These are phyloP conservation scores for Aphidoletes aphidimyza DNA, from an alignment of 2,888 invertebrate species.

Conservation along the genomic window DNA sequence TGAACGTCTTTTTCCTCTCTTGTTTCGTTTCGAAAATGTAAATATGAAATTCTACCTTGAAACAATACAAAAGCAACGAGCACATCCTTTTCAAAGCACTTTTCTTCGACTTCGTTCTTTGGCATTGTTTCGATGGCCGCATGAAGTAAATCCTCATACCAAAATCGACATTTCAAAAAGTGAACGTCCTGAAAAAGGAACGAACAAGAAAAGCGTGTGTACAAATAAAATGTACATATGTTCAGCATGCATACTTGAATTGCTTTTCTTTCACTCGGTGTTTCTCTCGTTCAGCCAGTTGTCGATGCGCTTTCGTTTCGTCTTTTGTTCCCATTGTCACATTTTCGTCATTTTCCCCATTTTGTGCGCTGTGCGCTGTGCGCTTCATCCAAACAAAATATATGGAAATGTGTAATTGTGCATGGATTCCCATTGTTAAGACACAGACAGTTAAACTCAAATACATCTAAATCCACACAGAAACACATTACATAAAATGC, in stretches of 20 bases:
- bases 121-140: neutral
- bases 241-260: conserved; percentile 33
- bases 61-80: neutral
- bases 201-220: neutral
- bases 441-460: neutral
- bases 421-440: neutral
- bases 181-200: conserved; percentile 19
- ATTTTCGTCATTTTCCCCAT: neutral
- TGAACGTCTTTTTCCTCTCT: neutral
- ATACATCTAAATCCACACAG: neutral
- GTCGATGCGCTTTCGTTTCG: neutral
- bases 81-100: conserved; percentile 15
- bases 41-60: neutral
- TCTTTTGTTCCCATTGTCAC: conserved; percentile 11
- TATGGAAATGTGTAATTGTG: conserved; percentile 21
- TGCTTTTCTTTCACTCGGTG: neutral
- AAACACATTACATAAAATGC: neutral
- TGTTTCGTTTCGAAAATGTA: neutral
- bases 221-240: conserved; percentile 29
- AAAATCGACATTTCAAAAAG: conserved; percentile 13
- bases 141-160: neutral
- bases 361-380: neutral
- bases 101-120: neutral
- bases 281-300: neutral
- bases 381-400: neutral